phyloP scores from a whole-genome alignment of 64 coral and sea anemone species.

The Cladopsammia gracilis region DNA sequence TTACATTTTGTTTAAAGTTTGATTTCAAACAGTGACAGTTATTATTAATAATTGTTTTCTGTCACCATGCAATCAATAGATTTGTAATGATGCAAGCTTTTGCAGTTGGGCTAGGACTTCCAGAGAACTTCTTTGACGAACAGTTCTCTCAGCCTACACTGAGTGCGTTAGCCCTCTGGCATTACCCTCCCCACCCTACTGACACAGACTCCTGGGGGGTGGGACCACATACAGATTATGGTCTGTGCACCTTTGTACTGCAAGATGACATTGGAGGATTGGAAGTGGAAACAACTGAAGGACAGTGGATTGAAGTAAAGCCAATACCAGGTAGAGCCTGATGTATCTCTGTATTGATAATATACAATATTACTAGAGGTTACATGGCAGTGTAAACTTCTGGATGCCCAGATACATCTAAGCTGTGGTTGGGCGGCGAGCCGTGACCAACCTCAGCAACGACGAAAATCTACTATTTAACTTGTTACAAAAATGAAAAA shows the following conservation, averaged over 20 bases:
- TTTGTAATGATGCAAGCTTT: neutral
- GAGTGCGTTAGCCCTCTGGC: slow-evolving; percentile 53
- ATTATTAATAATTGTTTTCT: no score
- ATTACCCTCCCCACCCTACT: slow-evolving; percentile 65
- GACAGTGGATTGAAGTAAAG: slow-evolving; percentile 70
- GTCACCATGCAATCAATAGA: neutral
- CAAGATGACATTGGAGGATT: slow-evolving; percentile 83
- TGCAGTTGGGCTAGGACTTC: neutral
- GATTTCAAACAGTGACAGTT: no score
- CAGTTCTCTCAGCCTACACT: slow-evolving; percentile 50
- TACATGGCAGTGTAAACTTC: no score
- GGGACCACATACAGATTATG: slow-evolving; percentile 85
- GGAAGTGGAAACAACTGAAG: slow-evolving; percentile 59
- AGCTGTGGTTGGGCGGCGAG: no score
- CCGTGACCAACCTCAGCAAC: no score
- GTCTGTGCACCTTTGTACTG: slow-evolving; percentile 64
- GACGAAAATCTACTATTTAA: no score
- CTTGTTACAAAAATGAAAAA: no score
- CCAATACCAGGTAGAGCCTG: slow-evolving; percentile 64
- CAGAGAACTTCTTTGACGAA: slow-evolving; percentile 61
- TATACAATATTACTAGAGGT: no score
- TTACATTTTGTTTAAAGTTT: no score
- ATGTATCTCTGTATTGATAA: no score
- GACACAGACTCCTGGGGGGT: slow-evolving; percentile 73
- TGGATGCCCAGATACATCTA: no score